Conservation (phyloP, 2,113 vertebrate species). For the Notothenia rossii region DNA sequence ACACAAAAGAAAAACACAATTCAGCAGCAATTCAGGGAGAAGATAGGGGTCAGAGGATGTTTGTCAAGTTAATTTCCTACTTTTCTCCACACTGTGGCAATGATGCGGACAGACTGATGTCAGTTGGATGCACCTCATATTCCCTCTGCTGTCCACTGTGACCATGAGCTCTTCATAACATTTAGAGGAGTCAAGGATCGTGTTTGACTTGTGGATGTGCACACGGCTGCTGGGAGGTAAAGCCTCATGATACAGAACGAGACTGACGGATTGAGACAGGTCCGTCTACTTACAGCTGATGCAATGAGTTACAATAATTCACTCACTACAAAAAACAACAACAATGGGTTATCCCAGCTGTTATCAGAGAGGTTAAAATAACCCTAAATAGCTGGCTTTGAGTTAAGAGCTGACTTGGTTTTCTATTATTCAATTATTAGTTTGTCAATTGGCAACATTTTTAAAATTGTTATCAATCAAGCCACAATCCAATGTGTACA, state of each 20-base stretch:
- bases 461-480: background rate
- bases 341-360: background rate
- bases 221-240: slow-evolving; percentile 15
- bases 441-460: background rate
- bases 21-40: slow-evolving; percentile 16
- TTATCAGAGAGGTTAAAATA: background rate
- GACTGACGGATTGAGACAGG: slow-evolving; percentile 24
- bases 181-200: slow-evolving; percentile 49
- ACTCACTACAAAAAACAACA: slow-evolving; percentile 2
- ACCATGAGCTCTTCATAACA: slow-evolving; percentile 58
- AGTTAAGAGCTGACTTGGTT: background rate
- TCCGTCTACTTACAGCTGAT: slow-evolving; percentile 3
- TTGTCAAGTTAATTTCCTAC: slow-evolving; percentile 10
- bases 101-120: slow-evolving; percentile 31
- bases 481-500: background rate
- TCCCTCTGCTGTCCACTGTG: slow-evolving; percentile 36
- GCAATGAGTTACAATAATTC: background rate
- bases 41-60: slow-evolving; percentile 1
- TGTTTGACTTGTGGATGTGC: slow-evolving; percentile 34
- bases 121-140: slow-evolving; percentile 27
- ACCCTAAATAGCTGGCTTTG: background rate
- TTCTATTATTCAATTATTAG: background rate
- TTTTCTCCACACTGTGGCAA: slow-evolving; percentile 15
- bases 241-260: slow-evolving; percentile 11
- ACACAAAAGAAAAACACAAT: slow-evolving; percentile 1